Percentiles rank a stretch among this genome's conserved stretches.
These are phyloP conservation scores for Poecilobothrus nobilitatus DNA, from an alignment of 2,888 invertebrate species.

Conservation along the genomic window DNA sequence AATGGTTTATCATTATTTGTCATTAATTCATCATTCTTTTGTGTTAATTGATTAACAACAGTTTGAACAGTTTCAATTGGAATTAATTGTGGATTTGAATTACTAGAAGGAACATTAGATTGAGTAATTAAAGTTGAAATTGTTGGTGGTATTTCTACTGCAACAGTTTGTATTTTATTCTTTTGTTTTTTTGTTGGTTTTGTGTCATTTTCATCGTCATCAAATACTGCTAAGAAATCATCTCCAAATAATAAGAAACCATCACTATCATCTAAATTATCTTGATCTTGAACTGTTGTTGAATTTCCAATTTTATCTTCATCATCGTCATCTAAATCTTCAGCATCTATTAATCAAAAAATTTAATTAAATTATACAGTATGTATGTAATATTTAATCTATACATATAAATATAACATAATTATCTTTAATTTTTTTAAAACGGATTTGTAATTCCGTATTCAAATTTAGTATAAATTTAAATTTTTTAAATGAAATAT, in stretches of 20 bases:
- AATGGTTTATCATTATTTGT: not conserved
- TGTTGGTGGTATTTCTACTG: not conserved
- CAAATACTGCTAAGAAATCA: not conserved
- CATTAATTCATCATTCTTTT: not conserved
- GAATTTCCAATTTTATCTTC: not conserved
- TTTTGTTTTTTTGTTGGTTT: not conserved
- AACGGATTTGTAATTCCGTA: too few species aligned
- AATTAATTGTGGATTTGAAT: not conserved
- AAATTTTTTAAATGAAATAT: too few species aligned
- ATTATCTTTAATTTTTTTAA: too few species aligned
- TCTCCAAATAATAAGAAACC: not conserved
- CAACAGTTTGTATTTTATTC: not conserved
- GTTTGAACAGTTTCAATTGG: constrained; percentile 7
- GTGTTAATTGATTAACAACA: constrained; percentile 7
- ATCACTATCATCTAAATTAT: constrained; percentile 1
- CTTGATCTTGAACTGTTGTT: not conserved
- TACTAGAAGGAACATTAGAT: not conserved
- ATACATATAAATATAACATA: too few species aligned
- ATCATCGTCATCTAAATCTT: constrained; percentile 5
- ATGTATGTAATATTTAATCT: too few species aligned
- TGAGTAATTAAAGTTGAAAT: not conserved
- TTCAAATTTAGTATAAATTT: too few species aligned
- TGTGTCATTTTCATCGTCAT: not conserved
- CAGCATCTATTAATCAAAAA: not conserved
- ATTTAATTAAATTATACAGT: too few species aligned